A percentile compares a stretch with the other conserved stretches of the same genome.
phyloP scores from a whole-genome alignment of 2,797 vertebrate genomes.

The Centroberyx gerrardi region DNA sequence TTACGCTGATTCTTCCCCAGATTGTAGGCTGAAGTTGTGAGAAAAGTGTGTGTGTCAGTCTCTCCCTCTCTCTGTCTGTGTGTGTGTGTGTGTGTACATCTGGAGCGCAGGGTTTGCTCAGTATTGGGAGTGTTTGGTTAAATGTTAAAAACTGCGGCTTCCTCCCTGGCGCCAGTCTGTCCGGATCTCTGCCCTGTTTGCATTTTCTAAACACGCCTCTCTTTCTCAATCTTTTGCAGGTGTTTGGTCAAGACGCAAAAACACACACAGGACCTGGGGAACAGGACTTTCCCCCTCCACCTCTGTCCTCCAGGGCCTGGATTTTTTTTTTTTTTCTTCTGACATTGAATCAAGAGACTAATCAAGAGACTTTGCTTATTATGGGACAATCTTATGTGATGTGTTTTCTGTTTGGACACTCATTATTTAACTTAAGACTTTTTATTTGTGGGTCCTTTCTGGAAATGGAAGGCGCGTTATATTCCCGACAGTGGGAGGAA shows the following conservation, averaged over 20 bases:
- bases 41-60: conserved; percentile 72
- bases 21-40: conserved; percentile 85
- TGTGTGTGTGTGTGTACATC: conserved; percentile 87
- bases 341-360: conserved; percentile 85
- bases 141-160: conserved; percentile 98
- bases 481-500: conserved; percentile 91
- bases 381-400: conserved; percentile 90
- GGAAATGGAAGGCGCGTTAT: conserved; percentile 93
- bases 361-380: conserved; percentile 79
- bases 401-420: conserved; percentile 92
- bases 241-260: conserved; percentile 91
- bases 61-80: conserved; percentile 20
- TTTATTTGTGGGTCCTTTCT: conserved; percentile 91
- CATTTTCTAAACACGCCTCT: conserved; percentile 95
- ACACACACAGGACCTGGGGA: conserved; percentile 85
- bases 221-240: conserved; percentile 98
- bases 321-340: conserved; percentile 73
- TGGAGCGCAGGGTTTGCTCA: conserved; percentile 95
- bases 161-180: conserved; percentile 98
- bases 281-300: conserved; percentile 71
- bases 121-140: conserved; percentile 96
- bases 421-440: conserved; percentile 97
- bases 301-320: conserved; percentile 84
- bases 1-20: conserved; percentile 88
- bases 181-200: conserved; percentile 96